Percentiles rank a stretch among this genome's conserved stretches.
Evolutionary conservation across 1,140 invertebrate genomes (phyloP).

Genomic region (Zophobas morio): DNA sequence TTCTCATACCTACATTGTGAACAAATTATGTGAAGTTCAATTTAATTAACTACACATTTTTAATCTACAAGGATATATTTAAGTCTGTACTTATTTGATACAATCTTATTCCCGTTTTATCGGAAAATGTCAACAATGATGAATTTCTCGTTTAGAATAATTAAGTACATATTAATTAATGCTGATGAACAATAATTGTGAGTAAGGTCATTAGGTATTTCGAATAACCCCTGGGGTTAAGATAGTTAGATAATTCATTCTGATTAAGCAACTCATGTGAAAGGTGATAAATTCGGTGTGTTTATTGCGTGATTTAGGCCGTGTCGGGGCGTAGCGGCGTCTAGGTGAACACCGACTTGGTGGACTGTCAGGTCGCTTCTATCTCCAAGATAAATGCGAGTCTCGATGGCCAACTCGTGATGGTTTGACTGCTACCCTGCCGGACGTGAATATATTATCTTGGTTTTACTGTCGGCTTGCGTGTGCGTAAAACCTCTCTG

Average conservation of each 20-base stretch:
- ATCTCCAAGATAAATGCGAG: slow-evolving; percentile 60
- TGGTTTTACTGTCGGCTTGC: slow-evolving; percentile 53
- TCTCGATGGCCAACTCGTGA: slow-evolving; percentile 56
- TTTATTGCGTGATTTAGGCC: slow-evolving; percentile 46
- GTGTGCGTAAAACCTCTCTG: slow-evolving; percentile 48
- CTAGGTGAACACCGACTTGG: slow-evolving; percentile 46
- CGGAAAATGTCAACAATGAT: too few species aligned
- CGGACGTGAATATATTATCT: slow-evolving; percentile 59
- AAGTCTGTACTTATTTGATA: too few species aligned
- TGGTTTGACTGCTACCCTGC: slow-evolving; percentile 47
- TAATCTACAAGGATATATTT: too few species aligned
- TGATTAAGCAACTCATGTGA: slow-evolving; percentile 45
- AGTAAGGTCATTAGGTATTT: slow-evolving; percentile 18
- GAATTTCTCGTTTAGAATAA: too few species aligned
- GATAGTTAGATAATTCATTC: slow-evolving; percentile 25
- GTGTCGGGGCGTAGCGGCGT: slow-evolving; percentile 45
- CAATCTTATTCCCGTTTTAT: too few species aligned
- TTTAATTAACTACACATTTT: too few species aligned
- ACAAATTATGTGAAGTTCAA: too few species aligned
- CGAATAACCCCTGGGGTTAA: slow-evolving; percentile 15
- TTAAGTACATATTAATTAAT: neutral
- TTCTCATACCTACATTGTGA: too few species aligned
- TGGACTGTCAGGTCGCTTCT: slow-evolving; percentile 55
- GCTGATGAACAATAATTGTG: neutral
- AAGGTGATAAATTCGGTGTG: slow-evolving; percentile 46